A percentile compares a stretch with the other conserved stretches of the same genome.
Conservation (phyloP, 2,888 invertebrate genomes). For the Aphodius granarius region DNA sequence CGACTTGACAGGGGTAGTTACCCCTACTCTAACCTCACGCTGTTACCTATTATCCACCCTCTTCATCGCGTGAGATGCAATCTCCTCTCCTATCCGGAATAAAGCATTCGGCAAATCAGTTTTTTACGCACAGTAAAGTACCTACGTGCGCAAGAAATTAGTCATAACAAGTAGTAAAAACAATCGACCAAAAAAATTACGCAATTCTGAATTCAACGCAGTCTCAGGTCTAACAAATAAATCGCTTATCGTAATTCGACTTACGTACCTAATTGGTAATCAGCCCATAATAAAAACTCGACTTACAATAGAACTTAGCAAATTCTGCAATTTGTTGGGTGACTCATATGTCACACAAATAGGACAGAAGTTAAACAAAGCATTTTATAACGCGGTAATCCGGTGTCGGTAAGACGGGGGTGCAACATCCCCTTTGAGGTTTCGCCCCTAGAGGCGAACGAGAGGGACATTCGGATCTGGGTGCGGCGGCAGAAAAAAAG, state of each 20-base stretch:
- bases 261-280: too few relatives aligned
- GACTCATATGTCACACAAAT: not conserved
- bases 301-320: too few relatives aligned
- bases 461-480: not conserved
- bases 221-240: not conserved
- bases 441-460: not conserved
- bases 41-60: conserved; percentile 9
- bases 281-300: too few relatives aligned
- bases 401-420: not conserved
- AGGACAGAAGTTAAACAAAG: not conserved
- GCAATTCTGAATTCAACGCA: not conserved
- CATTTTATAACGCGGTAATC: not conserved
- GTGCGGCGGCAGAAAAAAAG: not conserved
- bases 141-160: too few relatives aligned
- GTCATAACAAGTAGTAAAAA: not conserved
- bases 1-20: conserved; percentile 10
- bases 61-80: conserved; percentile 4
- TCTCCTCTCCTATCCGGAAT: not conserved
- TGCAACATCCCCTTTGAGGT: not conserved
- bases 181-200: too few relatives aligned
- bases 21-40: not conserved
- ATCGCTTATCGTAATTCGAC: not conserved
- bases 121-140: not conserved
- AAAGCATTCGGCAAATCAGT: not conserved
- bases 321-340: not conserved